A percentile compares a stretch with the other conserved stretches of the same genome.
phyloP scores from a whole-genome alignment of 2,113 vertebrate genomes.

The Scortum barcoo region DNA sequence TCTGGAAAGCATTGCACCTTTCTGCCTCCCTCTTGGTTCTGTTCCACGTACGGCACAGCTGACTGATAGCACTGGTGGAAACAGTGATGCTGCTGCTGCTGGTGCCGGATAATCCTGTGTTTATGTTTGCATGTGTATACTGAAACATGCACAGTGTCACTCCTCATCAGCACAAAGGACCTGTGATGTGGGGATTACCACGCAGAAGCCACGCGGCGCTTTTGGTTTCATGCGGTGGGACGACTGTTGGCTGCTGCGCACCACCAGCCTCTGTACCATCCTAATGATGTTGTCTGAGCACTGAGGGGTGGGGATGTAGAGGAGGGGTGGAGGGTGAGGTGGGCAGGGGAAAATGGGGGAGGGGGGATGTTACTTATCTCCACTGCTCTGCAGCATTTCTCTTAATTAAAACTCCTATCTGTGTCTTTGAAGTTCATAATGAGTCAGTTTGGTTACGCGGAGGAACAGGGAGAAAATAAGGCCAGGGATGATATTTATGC shows the following conservation, averaged over 20 bases:
- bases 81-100: conserved; percentile 12
- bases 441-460: conserved; percentile 84
- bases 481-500: conserved; percentile 71
- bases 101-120: conserved; percentile 62
- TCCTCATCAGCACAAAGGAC: conserved; percentile 72
- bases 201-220: conserved; percentile 52
- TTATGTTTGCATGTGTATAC: conserved; percentile 65
- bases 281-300: conserved; percentile 82
- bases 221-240: conserved; percentile 58
- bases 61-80: conserved; percentile 21
- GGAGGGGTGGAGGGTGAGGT: not conserved
- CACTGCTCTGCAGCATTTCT: conserved; percentile 80
- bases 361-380: conserved; percentile 79
- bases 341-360: not conserved
- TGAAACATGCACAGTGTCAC: conserved; percentile 69
- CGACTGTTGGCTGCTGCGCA: conserved; percentile 57
- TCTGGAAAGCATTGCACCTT: not conserved
- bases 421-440: conserved; percentile 89
- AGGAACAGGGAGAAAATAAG: conserved; percentile 75
- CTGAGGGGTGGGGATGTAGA: conserved; percentile 66
- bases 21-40: conserved; percentile 18
- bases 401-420: conserved; percentile 90
- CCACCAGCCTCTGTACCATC: conserved; percentile 61
- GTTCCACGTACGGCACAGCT: conserved; percentile 3
- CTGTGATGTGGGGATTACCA: conserved; percentile 73